Base-by-base conservation (phyloP, 2,888 invertebrate genomes). In the Neelides folsomi region DNA sequence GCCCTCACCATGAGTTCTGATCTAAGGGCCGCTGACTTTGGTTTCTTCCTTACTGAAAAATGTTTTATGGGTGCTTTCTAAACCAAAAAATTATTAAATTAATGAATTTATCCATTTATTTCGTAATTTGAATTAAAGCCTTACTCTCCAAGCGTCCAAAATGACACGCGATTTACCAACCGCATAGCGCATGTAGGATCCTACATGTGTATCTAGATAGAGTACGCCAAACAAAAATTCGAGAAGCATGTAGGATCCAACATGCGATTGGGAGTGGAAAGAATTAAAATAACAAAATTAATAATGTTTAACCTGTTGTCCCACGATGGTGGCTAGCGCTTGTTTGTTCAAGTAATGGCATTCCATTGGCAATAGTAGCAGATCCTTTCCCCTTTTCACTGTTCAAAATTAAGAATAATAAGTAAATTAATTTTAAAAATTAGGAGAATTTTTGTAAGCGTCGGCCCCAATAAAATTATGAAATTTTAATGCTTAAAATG, bases 341-440 rank as follows among this genome's bases (percentile, higher is more conserved):
- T 83, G 84, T 73, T 90, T 90, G 74, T 94, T 95, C 60, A 95
- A 77, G 75, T 93, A 95, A 69, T 90, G 86, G 74, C 94, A 94
- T 74, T 97, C 95, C 68, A 94, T 76, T 2, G 95, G 95, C 66
- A 94, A 72, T 78, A 94, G 82, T 61, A 83, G 83, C 40, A 70
- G 63, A 65, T 90, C 90, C 53, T 83, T 80, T 70, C 87, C 87
- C 70, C 87, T 87, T 49, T 81, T 81, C 20, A 89, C 77, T 59
- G 57, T n/a, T n/a, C n/a, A 36, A 51, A 58, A 46, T 16, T 27
- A 18, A 51, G 34, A 53, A 38, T 38, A 47, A 13, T 19, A 44
- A 37, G 38, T 34, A 19, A 42, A 48, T 16, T 8, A 45, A 36
- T 2, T 37, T 35, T 35, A 43, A 15, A 41, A 13, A 9, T 12